phyloP scores from a whole-genome alignment of 2,797 vertebrate species.

The Scleropages formosus region DNA sequence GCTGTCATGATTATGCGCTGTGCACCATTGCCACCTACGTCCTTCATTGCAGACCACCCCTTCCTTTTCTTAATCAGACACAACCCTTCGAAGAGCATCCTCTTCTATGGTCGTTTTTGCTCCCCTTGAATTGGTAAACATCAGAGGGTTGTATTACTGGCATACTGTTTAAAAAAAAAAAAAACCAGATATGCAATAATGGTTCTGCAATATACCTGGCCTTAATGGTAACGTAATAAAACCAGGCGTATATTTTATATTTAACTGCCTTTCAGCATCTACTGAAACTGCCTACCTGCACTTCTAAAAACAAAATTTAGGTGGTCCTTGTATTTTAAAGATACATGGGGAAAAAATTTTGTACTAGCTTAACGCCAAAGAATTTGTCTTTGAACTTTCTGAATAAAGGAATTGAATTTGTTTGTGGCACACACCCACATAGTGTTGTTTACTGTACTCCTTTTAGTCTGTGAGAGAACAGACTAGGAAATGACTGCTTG shows the following conservation, averaged over 20 bases:
- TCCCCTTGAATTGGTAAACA: constrained; percentile 57
- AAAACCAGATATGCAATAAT: too few species aligned
- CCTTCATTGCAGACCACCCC: constrained; percentile 47
- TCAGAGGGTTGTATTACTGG: neutral
- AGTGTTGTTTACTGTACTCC: too few species aligned
- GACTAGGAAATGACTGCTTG: too few species aligned
- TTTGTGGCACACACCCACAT: too few species aligned
- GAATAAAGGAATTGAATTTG: too few species aligned
- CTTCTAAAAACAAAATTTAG: neutral
- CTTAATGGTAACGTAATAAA: neutral
- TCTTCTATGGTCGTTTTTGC: constrained; percentile 80
- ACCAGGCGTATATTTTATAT: neutral
- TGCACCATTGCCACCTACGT: neutral
- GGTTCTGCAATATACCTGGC: neutral
- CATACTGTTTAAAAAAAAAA: neutral
- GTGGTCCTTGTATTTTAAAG: too few species aligned
- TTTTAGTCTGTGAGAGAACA: too few species aligned
- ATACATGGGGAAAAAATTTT: too few species aligned
- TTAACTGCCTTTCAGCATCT: neutral
- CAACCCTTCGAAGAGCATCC: constrained; percentile 64
- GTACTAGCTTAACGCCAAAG: too few species aligned
- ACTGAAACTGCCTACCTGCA: too few species aligned
- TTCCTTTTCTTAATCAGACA: constrained; percentile 90
- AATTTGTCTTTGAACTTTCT: too few species aligned
- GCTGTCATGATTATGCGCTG: constrained; percentile 60